Conservation (phyloP, 2,797 vertebrate species). For the Martes flavigula region DNA sequence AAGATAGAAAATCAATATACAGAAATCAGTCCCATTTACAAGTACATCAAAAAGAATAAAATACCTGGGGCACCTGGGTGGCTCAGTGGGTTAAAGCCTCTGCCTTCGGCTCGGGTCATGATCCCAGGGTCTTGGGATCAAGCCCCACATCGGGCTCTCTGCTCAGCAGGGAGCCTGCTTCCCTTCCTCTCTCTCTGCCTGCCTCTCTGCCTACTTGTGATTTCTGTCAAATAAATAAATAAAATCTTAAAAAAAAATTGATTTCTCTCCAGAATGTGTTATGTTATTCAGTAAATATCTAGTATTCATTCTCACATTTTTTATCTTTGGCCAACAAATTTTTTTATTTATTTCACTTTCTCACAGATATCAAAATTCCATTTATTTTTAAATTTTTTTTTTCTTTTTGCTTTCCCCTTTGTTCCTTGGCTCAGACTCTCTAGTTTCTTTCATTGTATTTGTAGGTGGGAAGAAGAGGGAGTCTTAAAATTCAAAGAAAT, state of each 20-base stretch:
- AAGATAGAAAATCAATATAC: background rate
- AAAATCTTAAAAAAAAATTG: background rate
- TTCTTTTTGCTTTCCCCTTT: background rate
- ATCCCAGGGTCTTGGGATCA: too few relatives aligned
- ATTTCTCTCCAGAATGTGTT: background rate
- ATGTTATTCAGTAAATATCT: background rate
- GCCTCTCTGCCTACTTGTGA: too few relatives aligned
- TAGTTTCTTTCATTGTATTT: background rate
- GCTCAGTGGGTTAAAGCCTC: too few relatives aligned
- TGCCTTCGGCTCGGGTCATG: too few relatives aligned
- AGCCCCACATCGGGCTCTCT: too few relatives aligned
- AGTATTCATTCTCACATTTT: background rate
- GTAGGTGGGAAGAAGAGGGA: background rate
- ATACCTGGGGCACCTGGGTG: background rate
- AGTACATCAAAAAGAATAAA: background rate
- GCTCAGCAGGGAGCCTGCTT: too few relatives aligned
- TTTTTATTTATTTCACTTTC: conserved; percentile 7
- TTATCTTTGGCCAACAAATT: background rate
- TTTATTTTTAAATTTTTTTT: background rate
- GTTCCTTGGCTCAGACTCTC: background rate
- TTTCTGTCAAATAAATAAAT: too few relatives aligned
- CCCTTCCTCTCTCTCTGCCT: too few relatives aligned
- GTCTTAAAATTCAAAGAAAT: background rate
- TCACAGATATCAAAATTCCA: background rate
- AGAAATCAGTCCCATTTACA: background rate